Conservation (phyloP, 2,797 vertebrate species). For the Decapterus maruadsi region DNA sequence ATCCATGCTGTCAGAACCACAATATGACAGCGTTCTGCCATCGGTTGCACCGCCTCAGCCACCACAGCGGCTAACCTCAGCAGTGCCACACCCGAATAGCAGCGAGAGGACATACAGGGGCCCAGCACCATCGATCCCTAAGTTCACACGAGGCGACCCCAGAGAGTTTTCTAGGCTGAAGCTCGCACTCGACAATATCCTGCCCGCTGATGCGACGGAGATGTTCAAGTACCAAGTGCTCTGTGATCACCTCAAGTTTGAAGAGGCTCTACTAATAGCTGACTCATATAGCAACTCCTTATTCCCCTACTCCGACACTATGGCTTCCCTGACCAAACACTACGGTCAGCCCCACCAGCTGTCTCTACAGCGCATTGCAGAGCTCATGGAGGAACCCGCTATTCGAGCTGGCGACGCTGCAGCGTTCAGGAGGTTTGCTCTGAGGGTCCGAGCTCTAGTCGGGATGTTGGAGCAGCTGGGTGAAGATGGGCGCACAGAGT, state of each 20-base stretch:
- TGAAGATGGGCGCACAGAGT: not conserved
- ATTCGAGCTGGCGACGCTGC: not conserved
- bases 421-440: slow-evolving; percentile 3
- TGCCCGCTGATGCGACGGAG: not conserved
- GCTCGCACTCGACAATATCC: not conserved
- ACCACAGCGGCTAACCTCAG: too few relatives aligned
- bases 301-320: not conserved
- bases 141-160: too few relatives aligned
- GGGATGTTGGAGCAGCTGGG: slow-evolving; percentile 6
- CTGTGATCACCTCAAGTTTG: slow-evolving; percentile 7
- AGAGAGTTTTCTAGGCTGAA: too few relatives aligned
- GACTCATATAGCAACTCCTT: not conserved
- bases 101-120: too few relatives aligned
- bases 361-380: not conserved
- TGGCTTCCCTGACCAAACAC: not conserved
- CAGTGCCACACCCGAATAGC: too few relatives aligned
- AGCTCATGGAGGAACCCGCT: not conserved
- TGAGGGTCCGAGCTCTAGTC: not conserved
- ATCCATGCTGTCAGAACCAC: too few relatives aligned
- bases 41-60: too few relatives aligned
- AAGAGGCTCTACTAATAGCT: not conserved
- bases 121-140: too few relatives aligned
- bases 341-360: not conserved
- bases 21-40: too few relatives aligned
- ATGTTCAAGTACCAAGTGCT: slow-evolving; percentile 26